A percentile compares a stretch with the other conserved stretches of the same genome.
phyloP scores from a whole-genome alignment of 2,113 vertebrate species.

The human (Homo sapiens) region GRCh38 chr12:44143501-44144000 shows the following conservation, averaged over 20 bases:
- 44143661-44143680: background rate
- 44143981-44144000: background rate
- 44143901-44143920: background rate
- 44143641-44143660: conserved; percentile 35
- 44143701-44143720: background rate
- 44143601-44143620: conserved; percentile 99
- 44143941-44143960: background rate
- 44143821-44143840: background rate
- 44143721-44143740: background rate
- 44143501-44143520: conserved; percentile 80
- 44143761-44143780: background rate
- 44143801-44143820: background rate
- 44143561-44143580: conserved; percentile 99
- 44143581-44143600: conserved; percentile 99
- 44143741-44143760: background rate
- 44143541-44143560: conserved; percentile 99
- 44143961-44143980: background rate
- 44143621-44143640: conserved; percentile 92
- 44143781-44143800: background rate
- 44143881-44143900: background rate
- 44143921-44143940: background rate
- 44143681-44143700: background rate
- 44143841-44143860: too few species aligned
- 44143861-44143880: background rate
- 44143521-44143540: conserved; percentile 95